Base-by-base conservation (phyloP, 2,113 vertebrate genomes). In the Saimiri boliviensis region DNA sequence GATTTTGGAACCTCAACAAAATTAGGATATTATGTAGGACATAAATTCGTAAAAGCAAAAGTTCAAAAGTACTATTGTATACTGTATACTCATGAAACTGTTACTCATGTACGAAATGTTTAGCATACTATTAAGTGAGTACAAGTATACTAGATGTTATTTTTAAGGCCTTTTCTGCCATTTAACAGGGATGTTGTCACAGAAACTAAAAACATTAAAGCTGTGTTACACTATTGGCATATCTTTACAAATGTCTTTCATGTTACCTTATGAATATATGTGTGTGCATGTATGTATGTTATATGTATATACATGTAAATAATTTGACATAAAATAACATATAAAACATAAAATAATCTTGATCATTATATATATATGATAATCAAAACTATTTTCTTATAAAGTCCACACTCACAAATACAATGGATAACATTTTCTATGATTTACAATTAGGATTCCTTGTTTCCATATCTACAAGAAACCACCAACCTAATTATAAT, bases 401-500 rank as follows among this genome's bases (percentile, higher is more conserved):
- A 37, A 37, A 54, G 1, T 79, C 86, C 5, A 47, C 4, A 45
- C 20, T 60, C 10, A 93, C 0, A 49, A 77, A 19, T 49, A 79
- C 35, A 89, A 73, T 40, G 3, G 6, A 83, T 54, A 58, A 1
- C 19, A 49, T 90, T 92, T 96, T 63, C 35, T 25, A 27, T 85
- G 9, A 89, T 16, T 95, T 80, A 93, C 21, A 21, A 71, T 97
- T 89, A 94, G 13, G 32, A 86, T 95, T 90, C 1, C 23, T 91
- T 5, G 70, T 94, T 52, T 47, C 12, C 1, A 3, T 84, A 85
- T 2, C 49, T 73, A 77, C 3, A 95, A 63, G 35, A 32, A 96
- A 97, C 21, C 14, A 58, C 9, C 3, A 85, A n/a, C 76, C 54
- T 96, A 93, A 94, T 91, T 97, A 63, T 30, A 97, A 16, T 76